These are phyloP conservation scores for Myiozetetes cayanensis DNA, from an alignment of 2,113 vertebrate species.

Conservation along the genomic window DNA sequence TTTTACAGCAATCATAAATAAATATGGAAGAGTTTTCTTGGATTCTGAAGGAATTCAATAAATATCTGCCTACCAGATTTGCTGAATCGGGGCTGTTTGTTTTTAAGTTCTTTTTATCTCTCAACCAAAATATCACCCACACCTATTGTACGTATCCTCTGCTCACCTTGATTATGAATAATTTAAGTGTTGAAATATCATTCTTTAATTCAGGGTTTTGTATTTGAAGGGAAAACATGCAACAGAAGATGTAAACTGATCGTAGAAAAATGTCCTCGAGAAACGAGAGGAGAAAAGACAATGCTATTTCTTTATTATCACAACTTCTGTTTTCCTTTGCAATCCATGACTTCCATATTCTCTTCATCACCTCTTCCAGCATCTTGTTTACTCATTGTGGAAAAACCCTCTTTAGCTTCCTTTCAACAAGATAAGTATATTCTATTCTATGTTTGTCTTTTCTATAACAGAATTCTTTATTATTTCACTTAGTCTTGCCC, in stretches of 20 bases:
- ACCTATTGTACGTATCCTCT: background rate
- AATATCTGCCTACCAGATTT: background rate
- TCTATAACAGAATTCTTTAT: background rate
- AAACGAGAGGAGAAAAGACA: background rate
- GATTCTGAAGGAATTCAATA: background rate
- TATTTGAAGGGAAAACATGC: background rate
- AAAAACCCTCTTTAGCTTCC: background rate
- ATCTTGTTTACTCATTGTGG: background rate
- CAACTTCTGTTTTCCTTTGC: background rate
- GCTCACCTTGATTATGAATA: background rate
- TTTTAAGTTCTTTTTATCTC: background rate
- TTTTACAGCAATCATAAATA: background rate
- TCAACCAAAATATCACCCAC: background rate
- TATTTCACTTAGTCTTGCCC: background rate
- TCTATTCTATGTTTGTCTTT: background rate
- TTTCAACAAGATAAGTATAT: background rate
- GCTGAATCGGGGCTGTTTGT: background rate
- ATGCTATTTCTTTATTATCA: background rate
- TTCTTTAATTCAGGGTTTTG: background rate
- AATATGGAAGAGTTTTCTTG: background rate
- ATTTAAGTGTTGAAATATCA: background rate
- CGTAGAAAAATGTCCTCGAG: background rate
- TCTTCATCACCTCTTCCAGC: background rate
- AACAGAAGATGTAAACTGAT: background rate
- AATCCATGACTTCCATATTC: background rate